Evolutionary conservation across 1,140 invertebrate genomes (phyloP).

Genomic region (Kradibia gibbosae): DNA sequence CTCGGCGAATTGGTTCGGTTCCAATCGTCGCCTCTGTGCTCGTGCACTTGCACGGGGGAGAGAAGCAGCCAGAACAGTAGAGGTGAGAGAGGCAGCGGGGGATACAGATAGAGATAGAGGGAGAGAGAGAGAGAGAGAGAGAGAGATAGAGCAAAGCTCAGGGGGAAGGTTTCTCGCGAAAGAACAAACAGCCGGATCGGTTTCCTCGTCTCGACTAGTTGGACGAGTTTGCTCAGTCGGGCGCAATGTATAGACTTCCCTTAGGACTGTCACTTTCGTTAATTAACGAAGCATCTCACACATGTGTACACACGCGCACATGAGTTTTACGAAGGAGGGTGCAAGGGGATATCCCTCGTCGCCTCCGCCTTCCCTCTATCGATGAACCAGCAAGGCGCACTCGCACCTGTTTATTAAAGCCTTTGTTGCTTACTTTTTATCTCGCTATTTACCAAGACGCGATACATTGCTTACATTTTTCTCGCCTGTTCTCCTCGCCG

Average conservation of each 20-base stretch:
- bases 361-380: not conserved
- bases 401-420: conserved; percentile 44
- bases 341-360: not conserved
- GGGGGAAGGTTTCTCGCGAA: conserved; percentile 18
- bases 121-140: not conserved
- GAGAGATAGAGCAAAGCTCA: not conserved
- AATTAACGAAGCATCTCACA: conserved; percentile 39
- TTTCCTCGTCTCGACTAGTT: conserved; percentile 48
- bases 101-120: not conserved
- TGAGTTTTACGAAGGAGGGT: not conserved
- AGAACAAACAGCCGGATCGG: conserved; percentile 39
- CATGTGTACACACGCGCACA: not conserved
- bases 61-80: not conserved
- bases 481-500: not conserved
- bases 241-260: conserved; percentile 37
- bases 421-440: conserved; percentile 20
- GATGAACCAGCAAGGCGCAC: conserved; percentile 3
- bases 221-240: conserved; percentile 46
- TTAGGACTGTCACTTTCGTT: conserved; percentile 51
- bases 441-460: not conserved
- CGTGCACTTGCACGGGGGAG: not conserved
- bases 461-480: not conserved
- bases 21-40: not conserved
- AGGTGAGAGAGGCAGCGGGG: not conserved
- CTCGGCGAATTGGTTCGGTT: conserved; percentile 38